Conservation (phyloP, 2,113 vertebrate species). For the Coryphaenoides rupestris region DNA sequence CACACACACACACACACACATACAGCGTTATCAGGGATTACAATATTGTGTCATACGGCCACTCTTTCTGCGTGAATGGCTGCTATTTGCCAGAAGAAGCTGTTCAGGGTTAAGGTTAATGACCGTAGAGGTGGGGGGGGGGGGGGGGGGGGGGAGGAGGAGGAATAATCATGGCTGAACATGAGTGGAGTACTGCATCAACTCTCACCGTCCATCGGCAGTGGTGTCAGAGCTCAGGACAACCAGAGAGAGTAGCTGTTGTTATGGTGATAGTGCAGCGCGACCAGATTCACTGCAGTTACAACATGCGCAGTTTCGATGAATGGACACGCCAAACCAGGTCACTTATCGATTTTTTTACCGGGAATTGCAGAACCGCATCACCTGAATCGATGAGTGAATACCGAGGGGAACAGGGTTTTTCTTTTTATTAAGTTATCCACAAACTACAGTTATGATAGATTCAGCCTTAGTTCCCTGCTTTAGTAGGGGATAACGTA, state of each 20-base stretch:
- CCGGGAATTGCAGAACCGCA: too few relatives aligned
- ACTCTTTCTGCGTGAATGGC: neutral
- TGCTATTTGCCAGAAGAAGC: conserved; percentile 12
- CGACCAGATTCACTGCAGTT: too few relatives aligned
- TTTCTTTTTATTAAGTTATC: too few relatives aligned
- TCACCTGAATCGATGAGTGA: too few relatives aligned
- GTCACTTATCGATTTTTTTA: too few relatives aligned
- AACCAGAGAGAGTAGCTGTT: too few relatives aligned
- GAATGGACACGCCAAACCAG: too few relatives aligned
- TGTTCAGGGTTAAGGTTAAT: conserved; percentile 21
- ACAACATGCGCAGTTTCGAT: too few relatives aligned
- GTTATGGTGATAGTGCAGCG: neutral
- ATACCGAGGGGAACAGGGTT: too few relatives aligned
- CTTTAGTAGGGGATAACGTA: neutral
- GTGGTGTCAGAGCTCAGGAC: too few relatives aligned
- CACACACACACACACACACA: neutral
- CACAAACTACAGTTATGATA: too few relatives aligned
- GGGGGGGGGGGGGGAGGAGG: conserved; percentile 13
- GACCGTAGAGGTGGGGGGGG: conserved; percentile 24
- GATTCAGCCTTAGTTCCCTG: too few relatives aligned
- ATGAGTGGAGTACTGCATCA: conserved; percentile 10
- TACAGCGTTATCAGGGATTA: conserved; percentile 5
- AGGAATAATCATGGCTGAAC: conserved; percentile 32
- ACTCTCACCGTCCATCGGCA: neutral
- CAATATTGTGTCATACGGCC: conserved; percentile 5